Evolutionary conservation across 2,113 vertebrate species (phyloP).

Genomic region (Corythornis madagascariensis): DNA sequence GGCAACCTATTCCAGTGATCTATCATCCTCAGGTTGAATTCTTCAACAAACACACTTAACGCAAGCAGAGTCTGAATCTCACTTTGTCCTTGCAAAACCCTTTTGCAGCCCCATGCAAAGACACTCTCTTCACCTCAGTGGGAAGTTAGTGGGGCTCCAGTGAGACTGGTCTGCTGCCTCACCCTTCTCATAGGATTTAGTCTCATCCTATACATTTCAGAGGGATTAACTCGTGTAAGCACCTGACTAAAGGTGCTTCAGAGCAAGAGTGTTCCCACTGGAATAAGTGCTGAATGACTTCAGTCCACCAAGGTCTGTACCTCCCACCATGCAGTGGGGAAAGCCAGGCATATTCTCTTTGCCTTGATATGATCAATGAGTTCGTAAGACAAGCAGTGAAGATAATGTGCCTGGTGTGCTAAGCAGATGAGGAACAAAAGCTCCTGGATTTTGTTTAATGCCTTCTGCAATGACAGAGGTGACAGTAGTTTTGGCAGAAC

Average conservation of each 20-base stretch:
- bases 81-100: background rate
- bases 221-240: background rate
- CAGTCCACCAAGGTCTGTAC: background rate
- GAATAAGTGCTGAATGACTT: background rate
- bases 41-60: background rate
- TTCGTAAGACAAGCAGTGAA: background rate
- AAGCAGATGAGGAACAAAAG: background rate
- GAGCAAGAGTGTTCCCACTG: background rate
- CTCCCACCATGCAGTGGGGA: accelerated
- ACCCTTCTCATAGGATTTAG: background rate
- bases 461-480: background rate
- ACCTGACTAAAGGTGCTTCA: background rate
- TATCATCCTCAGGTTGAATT: background rate
- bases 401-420: background rate
- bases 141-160: background rate
- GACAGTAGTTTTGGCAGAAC: background rate
- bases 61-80: background rate
- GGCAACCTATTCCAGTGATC: too few species aligned
- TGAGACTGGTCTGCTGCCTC: background rate
- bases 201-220: background rate
- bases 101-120: background rate
- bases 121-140: too few species aligned
- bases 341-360: background rate
- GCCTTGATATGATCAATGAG: accelerated
- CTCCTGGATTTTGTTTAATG: background rate